These are phyloP conservation scores for Clupea harengus DNA, from an alignment of 2,113 vertebrate genomes.

Conservation along the genomic window DNA sequence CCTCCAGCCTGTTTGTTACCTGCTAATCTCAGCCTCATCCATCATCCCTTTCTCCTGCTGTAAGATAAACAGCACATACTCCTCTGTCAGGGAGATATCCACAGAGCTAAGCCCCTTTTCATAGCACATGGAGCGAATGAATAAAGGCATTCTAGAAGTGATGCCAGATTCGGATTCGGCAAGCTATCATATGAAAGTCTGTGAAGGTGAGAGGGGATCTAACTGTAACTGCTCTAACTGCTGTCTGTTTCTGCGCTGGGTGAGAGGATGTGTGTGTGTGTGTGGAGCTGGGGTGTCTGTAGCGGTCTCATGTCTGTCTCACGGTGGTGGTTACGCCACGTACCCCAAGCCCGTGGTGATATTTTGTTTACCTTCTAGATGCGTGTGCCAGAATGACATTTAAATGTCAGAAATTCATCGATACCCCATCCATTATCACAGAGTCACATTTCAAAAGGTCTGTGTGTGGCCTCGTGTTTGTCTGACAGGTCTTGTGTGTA, in stretches of 20 bases:
- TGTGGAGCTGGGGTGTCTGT: no score
- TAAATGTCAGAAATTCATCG: no score
- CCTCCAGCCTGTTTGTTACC: background rate
- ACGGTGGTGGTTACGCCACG: no score
- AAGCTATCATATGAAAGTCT: no score
- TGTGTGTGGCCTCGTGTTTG: no score
- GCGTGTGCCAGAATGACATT: no score
- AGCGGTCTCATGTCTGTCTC: no score
- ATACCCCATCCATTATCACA: no score
- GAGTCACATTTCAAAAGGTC: no score
- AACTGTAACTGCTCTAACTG: background rate
- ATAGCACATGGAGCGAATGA: conserved; percentile 41
- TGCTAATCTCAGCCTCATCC: conserved; percentile 27
- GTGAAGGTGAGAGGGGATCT: background rate
- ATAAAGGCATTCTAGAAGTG: background rate
- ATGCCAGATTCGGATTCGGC: conserved; percentile 46
- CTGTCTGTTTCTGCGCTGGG: background rate
- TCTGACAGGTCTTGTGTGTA: no score
- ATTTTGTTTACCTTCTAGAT: no score
- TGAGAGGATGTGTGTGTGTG: background rate
- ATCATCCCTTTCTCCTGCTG: conserved; percentile 32
- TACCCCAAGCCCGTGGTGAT: no score
- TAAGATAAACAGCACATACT: conserved; percentile 43
- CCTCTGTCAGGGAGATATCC: conserved; percentile 39
- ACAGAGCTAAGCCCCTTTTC: conserved; percentile 40